A percentile compares a stretch with the other conserved stretches of the same genome.
Evolutionary conservation across 2,888 invertebrate species (phyloP).

Genomic region (Clitarchus hookeri): DNA sequence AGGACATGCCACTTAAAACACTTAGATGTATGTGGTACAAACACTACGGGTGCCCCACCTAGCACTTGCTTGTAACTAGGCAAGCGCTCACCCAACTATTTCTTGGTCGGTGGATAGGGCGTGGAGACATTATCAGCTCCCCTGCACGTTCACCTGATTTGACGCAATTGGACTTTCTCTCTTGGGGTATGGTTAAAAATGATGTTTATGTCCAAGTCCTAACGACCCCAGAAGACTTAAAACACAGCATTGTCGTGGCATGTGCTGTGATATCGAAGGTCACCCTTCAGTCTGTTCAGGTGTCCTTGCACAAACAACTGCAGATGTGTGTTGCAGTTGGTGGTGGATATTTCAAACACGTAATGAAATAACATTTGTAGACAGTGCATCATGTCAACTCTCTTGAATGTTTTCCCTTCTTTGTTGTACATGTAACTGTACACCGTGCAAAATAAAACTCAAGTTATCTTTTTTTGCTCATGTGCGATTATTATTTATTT

Average conservation of each 20-base stretch:
- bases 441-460: too few relatives aligned
- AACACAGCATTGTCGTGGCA: background rate
- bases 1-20: background rate
- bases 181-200: background rate
- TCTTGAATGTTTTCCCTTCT: too few relatives aligned
- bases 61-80: background rate
- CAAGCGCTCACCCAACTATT: background rate
- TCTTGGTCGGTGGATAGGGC: background rate
- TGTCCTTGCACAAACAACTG: too few relatives aligned
- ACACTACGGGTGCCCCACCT: background rate
- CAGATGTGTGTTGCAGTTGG: too few relatives aligned
- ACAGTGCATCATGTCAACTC: too few relatives aligned
- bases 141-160: background rate
- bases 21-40: background rate
- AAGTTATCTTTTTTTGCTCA: too few relatives aligned
- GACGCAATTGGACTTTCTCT: background rate
- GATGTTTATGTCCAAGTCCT: background rate
- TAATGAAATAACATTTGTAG: too few relatives aligned
- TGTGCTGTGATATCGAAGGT: too few relatives aligned
- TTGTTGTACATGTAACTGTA: too few relatives aligned
- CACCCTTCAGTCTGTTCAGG: too few relatives aligned
- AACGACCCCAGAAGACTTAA: background rate
- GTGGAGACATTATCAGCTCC: background rate
- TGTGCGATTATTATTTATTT: too few relatives aligned
- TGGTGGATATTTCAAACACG: too few relatives aligned